Evolutionary conservation across 92 coral and sea anemone species (phyloP).

Genomic region (Zoanthus gigantus): DNA sequence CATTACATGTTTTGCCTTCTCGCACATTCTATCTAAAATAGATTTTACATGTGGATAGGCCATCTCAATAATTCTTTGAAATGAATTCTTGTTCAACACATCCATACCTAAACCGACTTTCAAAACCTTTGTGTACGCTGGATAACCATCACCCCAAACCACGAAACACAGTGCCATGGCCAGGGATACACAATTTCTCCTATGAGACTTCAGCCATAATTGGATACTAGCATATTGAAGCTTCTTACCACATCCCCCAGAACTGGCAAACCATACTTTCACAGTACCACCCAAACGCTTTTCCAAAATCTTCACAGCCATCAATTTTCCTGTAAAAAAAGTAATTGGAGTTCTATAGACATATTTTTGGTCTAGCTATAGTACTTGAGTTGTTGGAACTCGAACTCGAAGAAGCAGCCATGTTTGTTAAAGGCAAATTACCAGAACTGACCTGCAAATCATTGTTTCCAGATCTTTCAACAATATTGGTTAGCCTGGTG

Average conservation of each 20-base stretch:
- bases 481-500: too few species aligned
- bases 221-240: not conserved
- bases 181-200: not conserved
- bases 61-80: too few species aligned
- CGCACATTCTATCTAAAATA: too few species aligned
- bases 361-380: too few species aligned
- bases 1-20: constrained; percentile 29
- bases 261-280: not conserved
- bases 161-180: not conserved
- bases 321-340: not conserved
- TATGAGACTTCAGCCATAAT: not conserved
- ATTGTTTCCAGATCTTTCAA: too few species aligned
- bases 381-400: too few species aligned
- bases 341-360: not conserved
- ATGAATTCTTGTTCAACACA: too few species aligned
- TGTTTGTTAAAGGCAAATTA: too few species aligned
- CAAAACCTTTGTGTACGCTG: constrained; percentile 39
- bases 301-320: not conserved
- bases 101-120: constrained; percentile 49
- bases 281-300: not conserved
- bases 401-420: too few species aligned
- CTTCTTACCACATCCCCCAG: not conserved
- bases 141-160: constrained; percentile 31
- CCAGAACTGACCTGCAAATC: too few species aligned
- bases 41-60: too few species aligned